phyloP scores from a whole-genome alignment of 2,888 invertebrate species.

The Leptinotarsa peninsularis region DNA sequence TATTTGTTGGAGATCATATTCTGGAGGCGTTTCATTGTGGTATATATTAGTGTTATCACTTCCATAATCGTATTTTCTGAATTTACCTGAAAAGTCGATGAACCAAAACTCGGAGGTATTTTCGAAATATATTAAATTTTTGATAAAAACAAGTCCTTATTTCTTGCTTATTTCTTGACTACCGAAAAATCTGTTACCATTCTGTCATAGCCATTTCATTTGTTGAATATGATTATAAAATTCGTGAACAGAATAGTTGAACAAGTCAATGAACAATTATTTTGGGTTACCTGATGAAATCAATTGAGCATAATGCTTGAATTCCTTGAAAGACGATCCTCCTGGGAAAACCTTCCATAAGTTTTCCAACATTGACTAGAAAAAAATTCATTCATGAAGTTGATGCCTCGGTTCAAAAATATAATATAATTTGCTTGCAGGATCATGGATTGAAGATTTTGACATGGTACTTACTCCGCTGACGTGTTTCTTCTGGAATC shows the following conservation, averaged over 20 bases:
- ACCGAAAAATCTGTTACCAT: too few species aligned
- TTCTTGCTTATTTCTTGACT: too few species aligned
- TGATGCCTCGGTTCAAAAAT: too few species aligned
- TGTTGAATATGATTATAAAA: too few species aligned
- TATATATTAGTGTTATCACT: constrained; percentile 38
- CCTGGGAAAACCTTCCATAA: constrained; percentile 61
- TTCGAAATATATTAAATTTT: too few species aligned
- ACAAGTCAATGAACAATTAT: background rate
- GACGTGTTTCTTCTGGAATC: constrained; percentile 41
- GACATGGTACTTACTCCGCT: constrained; percentile 36
- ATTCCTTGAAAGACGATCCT: constrained; percentile 68
- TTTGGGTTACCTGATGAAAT: constrained; percentile 63
- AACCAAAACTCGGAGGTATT: background rate
- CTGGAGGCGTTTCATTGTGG: constrained; percentile 34
- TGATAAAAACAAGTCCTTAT: too few species aligned
- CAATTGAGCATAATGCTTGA: constrained; percentile 69
- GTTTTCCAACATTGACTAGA: constrained; percentile 56
- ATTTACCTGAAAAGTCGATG: constrained; percentile 35
- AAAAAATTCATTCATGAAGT: background rate
- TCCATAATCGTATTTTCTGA: constrained; percentile 43
- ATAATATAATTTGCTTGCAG: too few species aligned
- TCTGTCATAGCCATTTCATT: too few species aligned
- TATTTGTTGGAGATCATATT: constrained; percentile 36
- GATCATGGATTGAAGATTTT: too few species aligned
- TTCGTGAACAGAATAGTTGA: too few species aligned